Evolutionary conservation across 2,797 vertebrate species (phyloP).

Genomic region (Esox masquinongy): DNA sequence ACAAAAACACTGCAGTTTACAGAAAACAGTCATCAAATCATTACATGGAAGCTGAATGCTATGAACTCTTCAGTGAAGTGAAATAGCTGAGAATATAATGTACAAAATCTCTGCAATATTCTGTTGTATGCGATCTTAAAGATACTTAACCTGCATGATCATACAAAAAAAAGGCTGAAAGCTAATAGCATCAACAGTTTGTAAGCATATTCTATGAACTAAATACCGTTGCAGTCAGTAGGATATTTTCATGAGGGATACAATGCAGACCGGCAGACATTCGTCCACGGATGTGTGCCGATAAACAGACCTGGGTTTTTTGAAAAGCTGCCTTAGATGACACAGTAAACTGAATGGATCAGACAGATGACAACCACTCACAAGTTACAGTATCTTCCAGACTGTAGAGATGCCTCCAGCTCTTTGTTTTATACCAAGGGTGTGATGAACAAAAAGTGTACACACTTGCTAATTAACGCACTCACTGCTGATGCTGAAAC

Average conservation of each 20-base stretch:
- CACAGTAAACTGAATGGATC: constrained; percentile 27
- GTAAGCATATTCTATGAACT: neutral
- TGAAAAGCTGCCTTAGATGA: constrained; percentile 9
- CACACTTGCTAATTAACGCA: too few species aligned
- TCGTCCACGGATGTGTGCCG: too few species aligned
- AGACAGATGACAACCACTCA: constrained; percentile 45
- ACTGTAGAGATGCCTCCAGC: too few species aligned
- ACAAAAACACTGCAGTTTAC: neutral
- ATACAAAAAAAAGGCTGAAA: too few species aligned
- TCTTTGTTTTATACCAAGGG: too few species aligned
- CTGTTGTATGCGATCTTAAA: constrained; percentile 9
- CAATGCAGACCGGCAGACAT: too few species aligned
- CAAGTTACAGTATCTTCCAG: constrained; percentile 19
- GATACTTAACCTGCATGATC: neutral
- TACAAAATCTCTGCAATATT: neutral
- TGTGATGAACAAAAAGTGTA: too few species aligned
- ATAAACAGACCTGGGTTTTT: too few species aligned
- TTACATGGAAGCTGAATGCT: neutral
- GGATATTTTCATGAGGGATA: neutral
- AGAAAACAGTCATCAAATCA: constrained; percentile 20
- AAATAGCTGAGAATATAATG: neutral
- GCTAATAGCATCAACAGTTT: too few species aligned
- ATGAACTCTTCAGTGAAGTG: constrained; percentile 23
- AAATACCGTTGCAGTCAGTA: constrained; percentile 14
- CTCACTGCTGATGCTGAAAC: too few species aligned